Conservation (phyloP, 2,888 invertebrate species). For the Rambutsinella grinnellia region DNA sequence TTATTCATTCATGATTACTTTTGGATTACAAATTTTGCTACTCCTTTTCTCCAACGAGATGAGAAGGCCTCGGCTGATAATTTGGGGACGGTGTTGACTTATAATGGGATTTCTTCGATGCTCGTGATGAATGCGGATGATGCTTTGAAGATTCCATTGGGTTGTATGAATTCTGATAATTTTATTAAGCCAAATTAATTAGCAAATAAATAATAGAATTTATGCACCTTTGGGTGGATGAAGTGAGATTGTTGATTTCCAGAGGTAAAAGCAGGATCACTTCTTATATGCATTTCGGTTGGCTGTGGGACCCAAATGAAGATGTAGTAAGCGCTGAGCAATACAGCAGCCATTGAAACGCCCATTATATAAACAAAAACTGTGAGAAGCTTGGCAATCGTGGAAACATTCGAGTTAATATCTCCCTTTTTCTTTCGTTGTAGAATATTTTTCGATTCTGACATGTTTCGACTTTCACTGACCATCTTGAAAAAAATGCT, state of each 20-base stretch:
- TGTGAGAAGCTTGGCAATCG: slow-evolving; percentile 87
- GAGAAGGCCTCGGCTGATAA: slow-evolving; percentile 10
- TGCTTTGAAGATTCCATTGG: slow-evolving; percentile 5
- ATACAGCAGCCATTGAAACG: slow-evolving; percentile 93
- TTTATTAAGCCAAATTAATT: not conserved
- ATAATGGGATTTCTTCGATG: slow-evolving; percentile 2
- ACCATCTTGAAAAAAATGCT: no score
- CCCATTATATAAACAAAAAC: slow-evolving; percentile 94
- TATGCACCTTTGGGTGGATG: slow-evolving; percentile 18
- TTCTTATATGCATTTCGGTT: slow-evolving; percentile 19
- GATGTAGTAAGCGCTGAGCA: slow-evolving; percentile 93
- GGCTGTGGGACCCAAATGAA: slow-evolving; percentile 88
- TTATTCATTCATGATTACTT: not conserved
- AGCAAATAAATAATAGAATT: not conserved
- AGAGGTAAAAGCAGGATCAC: slow-evolving; percentile 27
- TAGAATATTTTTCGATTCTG: no score
- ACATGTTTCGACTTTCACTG: no score
- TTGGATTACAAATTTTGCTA: not conserved
- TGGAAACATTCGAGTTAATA: no score
- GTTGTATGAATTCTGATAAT: slow-evolving; percentile 11
- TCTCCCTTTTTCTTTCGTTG: no score
- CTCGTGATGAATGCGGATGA: not conserved
- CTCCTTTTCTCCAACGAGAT: not conserved
- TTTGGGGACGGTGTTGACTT: slow-evolving; percentile 14
- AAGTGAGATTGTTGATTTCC: slow-evolving; percentile 14